Conservation (phyloP, 92 coral and sea anemone genomes). For the Anthopleura xanthogrammica region DNA sequence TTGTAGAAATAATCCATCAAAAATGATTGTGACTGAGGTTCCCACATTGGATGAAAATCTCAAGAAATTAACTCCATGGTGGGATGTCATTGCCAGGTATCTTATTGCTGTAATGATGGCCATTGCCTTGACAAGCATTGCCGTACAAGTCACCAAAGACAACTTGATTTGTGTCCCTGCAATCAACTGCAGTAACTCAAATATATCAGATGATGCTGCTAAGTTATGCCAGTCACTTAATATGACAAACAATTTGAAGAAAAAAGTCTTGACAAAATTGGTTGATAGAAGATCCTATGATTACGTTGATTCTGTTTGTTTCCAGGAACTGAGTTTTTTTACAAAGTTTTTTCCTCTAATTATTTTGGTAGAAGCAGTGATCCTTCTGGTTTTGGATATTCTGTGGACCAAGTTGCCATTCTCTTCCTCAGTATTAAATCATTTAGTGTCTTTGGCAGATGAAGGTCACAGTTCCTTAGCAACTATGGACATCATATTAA, state of each 20-base stretch:
- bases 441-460: not conserved
- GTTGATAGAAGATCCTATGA: not conserved
- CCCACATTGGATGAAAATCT: not conserved
- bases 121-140: not conserved
- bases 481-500: not conserved
- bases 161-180: not conserved
- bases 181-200: not conserved
- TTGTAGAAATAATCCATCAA: not conserved
- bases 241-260: not conserved
- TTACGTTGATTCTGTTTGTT: not conserved
- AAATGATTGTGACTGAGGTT: not conserved
- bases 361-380: not conserved
- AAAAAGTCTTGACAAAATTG: not conserved
- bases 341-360: not conserved
- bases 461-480: not conserved
- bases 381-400: not conserved
- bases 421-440: not conserved
- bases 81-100: not conserved
- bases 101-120: conserved; percentile 1
- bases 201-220: not conserved
- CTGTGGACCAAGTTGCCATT: not conserved
- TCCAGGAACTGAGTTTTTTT: not conserved
- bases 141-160: not conserved
- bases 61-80: conserved; percentile 1
- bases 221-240: not conserved